A percentile compares a stretch with the other conserved stretches of the same genome.
Evolutionary conservation across 2,888 invertebrate species (phyloP).

Genomic region (Nomada hirtipes): DNA sequence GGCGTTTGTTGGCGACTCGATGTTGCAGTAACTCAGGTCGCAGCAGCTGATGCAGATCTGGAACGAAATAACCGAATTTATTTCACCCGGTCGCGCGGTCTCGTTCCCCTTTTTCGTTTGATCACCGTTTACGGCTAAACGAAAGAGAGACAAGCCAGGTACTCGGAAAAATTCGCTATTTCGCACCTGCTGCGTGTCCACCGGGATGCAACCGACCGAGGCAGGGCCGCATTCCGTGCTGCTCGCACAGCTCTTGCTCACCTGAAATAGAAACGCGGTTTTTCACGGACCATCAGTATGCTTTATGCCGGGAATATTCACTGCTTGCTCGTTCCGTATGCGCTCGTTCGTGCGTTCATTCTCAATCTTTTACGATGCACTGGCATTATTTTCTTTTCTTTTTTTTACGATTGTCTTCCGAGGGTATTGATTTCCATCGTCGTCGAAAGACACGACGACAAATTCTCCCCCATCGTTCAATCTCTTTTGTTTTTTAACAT

Average conservation of each 20-base stretch:
- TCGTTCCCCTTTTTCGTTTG: background rate
- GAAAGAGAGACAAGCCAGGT: slow-evolving; percentile 41
- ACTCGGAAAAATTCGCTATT: slow-evolving; percentile 76
- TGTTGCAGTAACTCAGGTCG: slow-evolving; percentile 88
- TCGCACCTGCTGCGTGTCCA: slow-evolving; percentile 87
- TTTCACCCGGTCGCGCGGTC: slow-evolving; percentile 64
- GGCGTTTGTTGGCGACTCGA: slow-evolving; percentile 87
- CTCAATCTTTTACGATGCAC: slow-evolving; percentile 20
- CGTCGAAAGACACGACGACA: background rate
- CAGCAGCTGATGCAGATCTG: slow-evolving; percentile 88
- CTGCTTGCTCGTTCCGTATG: slow-evolving; percentile 1
- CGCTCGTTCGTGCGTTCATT: background rate
- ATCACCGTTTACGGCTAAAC: background rate
- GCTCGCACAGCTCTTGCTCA: slow-evolving; percentile 88
- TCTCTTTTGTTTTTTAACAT: background rate
- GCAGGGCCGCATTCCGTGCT: slow-evolving; percentile 87
- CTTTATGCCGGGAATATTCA: background rate
- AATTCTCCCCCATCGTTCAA: slow-evolving; percentile 11
- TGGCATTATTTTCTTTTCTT: background rate
- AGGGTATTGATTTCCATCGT: slow-evolving; percentile 3
- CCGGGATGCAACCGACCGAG: slow-evolving; percentile 87
- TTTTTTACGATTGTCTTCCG: background rate
- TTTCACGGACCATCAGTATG: slow-evolving; percentile 1
- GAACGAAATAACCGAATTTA: slow-evolving; percentile 82
- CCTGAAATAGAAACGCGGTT: slow-evolving; percentile 76